Base-by-base conservation (phyloP, 2,797 vertebrate genomes). In the Liparis tanakae region DNA sequence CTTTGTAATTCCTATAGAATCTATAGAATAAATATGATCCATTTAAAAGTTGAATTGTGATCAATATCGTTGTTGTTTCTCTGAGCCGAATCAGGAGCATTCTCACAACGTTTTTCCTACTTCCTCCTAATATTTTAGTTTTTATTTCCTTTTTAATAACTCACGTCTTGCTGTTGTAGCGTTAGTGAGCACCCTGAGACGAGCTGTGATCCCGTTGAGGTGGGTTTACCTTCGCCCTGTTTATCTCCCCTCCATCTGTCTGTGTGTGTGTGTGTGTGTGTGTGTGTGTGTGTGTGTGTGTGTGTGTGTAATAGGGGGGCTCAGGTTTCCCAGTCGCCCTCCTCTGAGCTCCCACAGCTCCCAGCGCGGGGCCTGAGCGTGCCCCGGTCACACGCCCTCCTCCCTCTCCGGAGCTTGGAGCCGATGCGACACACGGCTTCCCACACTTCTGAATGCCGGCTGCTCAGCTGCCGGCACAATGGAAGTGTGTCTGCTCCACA, bases 391-490 rank as follows among this genome's bases (percentile, higher is more conserved):
- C 91, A 90, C 87, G 85, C 85, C 83, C 90, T 82, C 78, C 82
- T 68, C 85, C 74, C 74, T 77, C 76, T 76, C 56, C 58, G 81
- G 76, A 83, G 89, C 91, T 93, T 88, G 92, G 92, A 93, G 91
- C 85, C 90, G 66, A 72, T 10, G 82, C 14, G 84, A 88, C 92
- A 90, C 93, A 93, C 81, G 78, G 89, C 91, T 94, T 95, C 94
- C 93, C 94, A 94, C 93, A 94, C 91, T 94, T 89, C 67, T 88
- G 79, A 81, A 91, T 91, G 91, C 91, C 85, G 81, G 78, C 76
- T n/a, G 79, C 87, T 89, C 84, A 81, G 87, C 89, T 77, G 53
- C 55, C 0, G 60, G 53, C 77, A 94, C 92, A 95, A 94, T 86
- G 71, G 92, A 93, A 91, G 92, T 91, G 94, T 94, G 94, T 93